Evolutionary conservation across 2,888 invertebrate genomes (phyloP), one percentile per base, ranked within the genome.

Genomic region (Meandrusa payeni): DNA sequence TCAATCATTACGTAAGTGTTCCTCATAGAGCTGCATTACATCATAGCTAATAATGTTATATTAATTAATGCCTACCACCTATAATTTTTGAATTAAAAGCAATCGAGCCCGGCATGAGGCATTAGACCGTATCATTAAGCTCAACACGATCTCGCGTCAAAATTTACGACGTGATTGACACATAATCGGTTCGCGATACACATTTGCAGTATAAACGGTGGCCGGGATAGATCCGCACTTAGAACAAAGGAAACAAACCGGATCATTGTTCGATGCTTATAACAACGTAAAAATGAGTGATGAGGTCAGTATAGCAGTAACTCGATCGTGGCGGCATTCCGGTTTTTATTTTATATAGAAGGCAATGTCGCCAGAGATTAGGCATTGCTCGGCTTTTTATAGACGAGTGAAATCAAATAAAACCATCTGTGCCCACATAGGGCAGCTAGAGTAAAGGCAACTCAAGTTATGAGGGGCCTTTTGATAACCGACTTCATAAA

Each of bases 281-380:
- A 58, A 55, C 51, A 54, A 53, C 48, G 58, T 58, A 57, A 59
- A 69, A 69, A 68, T 66, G 60, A 68, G 55, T 54, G 70, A 70
- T 73, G 71, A 73, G 64, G 68, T 74, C 72, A 74, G 57, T 57
- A 57, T 70, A 69, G 69, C 67, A 72, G 54, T 68, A 72, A 69
- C 64, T 71, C 67, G 72, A 71, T 68, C 56, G 53, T 62, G 52
- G 59, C 57, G 61, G 58, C 60, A 67, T 61, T 59, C 62, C n/a
- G n/a, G 58, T 37, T 41, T 47, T 49, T 48, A 52, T 51, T 48
- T 22, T n/a, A 29, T 19, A 27, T 11, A 12, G 11, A 15, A 29
- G 34, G 23, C 39, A 32, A 43, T 38, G 40, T 20, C 36, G 20
- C 29, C 20, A 17, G 20, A 12, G 20, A 20, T 33, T 20, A 26